Percentiles rank a stretch among this genome's conserved stretches.
These are phyloP conservation scores for Drosophila borealis DNA, from an alignment of 2,888 invertebrate genomes.

Conservation along the genomic window DNA sequence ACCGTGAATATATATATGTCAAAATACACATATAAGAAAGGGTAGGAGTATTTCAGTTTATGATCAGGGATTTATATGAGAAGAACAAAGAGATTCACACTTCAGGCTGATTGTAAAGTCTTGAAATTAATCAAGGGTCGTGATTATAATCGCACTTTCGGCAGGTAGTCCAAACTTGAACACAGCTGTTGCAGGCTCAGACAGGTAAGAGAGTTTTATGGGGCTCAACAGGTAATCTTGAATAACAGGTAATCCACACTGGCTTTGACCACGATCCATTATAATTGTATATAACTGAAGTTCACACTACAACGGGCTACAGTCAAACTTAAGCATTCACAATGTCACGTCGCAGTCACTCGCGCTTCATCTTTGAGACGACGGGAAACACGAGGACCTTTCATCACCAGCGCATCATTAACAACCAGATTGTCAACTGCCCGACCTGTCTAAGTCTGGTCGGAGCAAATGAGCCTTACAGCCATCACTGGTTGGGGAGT, in stretches of 20 bases:
- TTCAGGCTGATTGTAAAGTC: too few species aligned
- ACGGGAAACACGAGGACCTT: conserved; percentile 32
- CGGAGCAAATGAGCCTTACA: conserved; percentile 40
- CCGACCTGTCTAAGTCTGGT: conserved; percentile 48
- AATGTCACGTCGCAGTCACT: conserved; percentile 41
- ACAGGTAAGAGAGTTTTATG: not conserved
- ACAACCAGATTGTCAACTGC: conserved; percentile 41
- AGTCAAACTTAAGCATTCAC: conserved; percentile 6
- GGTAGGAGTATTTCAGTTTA: too few species aligned
- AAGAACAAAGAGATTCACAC: too few species aligned
- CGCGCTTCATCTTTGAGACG: conserved; percentile 47
- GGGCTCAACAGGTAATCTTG: not conserved
- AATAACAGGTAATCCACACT: not conserved
- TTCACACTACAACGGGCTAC: not conserved
- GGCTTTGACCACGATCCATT: not conserved
- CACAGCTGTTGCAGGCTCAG: conserved; percentile 1
- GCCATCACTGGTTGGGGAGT: conserved; percentile 51
- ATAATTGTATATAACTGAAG: conserved; percentile 12
- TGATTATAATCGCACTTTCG: not conserved
- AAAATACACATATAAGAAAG: too few species aligned
- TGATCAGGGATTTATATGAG: too few species aligned
- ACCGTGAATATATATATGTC: too few species aligned
- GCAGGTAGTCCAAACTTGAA: not conserved
- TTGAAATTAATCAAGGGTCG: too few species aligned
- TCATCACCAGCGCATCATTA: conserved; percentile 35